Evolutionary conservation across 2,113 vertebrate species (phyloP).

Genomic region (Psilopogon haemacephalus): DNA sequence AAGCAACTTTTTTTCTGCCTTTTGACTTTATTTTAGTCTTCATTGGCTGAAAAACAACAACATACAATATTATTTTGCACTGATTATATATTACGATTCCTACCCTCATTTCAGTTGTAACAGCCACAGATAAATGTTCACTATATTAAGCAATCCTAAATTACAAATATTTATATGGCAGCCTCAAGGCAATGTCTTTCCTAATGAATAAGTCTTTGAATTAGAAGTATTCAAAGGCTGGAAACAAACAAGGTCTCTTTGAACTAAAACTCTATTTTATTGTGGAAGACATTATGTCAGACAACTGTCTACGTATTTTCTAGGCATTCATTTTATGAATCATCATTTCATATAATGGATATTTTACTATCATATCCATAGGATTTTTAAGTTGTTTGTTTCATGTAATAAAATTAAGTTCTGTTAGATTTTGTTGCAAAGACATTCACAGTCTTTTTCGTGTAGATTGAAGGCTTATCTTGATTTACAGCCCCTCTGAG

Average conservation of each 20-base stretch:
- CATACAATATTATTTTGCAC: background rate
- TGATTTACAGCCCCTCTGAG: background rate
- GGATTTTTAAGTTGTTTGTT: background rate
- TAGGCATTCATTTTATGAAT: slow-evolving; percentile 1
- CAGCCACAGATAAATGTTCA: background rate
- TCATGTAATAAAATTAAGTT: background rate
- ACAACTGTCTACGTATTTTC: slow-evolving; percentile 24
- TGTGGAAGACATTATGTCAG: background rate
- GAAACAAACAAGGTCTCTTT: background rate
- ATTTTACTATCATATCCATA: background rate
- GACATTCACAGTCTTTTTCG: background rate
- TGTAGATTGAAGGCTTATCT: background rate
- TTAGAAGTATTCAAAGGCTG: background rate
- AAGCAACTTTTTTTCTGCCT: accelerated
- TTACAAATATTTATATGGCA: background rate
- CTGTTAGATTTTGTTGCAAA: background rate
- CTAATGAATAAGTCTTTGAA: background rate
- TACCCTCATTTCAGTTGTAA: background rate
- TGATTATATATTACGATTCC: background rate
- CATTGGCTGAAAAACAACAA: background rate
- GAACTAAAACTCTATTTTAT: background rate
- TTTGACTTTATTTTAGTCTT: background rate
- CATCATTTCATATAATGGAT: background rate
- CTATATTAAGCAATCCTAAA: background rate
- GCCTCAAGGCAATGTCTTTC: background rate